Percentiles rank a stretch among this genome's conserved stretches.
phyloP scores from a whole-genome alignment of 2,797 vertebrate species.

The Lacerta viridis region DNA sequence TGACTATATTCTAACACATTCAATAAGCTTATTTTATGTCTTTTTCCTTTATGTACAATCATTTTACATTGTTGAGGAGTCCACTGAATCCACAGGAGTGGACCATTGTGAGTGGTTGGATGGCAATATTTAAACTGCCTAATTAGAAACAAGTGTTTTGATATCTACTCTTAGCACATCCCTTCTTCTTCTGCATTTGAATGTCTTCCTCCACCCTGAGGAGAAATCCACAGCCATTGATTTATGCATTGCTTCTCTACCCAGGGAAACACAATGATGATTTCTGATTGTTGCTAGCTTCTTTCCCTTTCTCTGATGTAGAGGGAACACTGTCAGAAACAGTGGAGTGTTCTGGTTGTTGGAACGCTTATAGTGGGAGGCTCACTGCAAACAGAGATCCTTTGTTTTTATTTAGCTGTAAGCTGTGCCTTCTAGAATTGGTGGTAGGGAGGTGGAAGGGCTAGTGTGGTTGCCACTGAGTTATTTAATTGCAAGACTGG shows the following conservation, averaged over 20 bases:
- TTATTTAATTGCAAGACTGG: neutral
- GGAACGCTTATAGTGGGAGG: neutral
- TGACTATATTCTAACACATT: neutral
- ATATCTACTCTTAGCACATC: neutral
- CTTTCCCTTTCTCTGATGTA: neutral
- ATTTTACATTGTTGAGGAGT: neutral
- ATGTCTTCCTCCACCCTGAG: neutral
- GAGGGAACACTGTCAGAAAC: neutral
- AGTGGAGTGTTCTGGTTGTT: neutral
- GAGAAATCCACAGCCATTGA: neutral
- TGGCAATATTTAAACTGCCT: neutral
- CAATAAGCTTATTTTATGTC: neutral
- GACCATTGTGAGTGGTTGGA: neutral
- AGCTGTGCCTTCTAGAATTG: neutral
- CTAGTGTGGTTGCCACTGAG: neutral
- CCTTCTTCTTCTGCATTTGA: neutral
- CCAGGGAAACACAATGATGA: neutral
- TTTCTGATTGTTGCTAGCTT: neutral
- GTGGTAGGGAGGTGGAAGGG: neutral
- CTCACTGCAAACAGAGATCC: neutral
- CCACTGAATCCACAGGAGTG: neutral
- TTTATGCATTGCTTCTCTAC: neutral
- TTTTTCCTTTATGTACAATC: neutral
- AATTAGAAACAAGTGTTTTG: neutral
- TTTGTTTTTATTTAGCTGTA: neutral